Base-by-base conservation (phyloP, 2,888 invertebrate species). In the Rhorus exstirpatorius region DNA sequence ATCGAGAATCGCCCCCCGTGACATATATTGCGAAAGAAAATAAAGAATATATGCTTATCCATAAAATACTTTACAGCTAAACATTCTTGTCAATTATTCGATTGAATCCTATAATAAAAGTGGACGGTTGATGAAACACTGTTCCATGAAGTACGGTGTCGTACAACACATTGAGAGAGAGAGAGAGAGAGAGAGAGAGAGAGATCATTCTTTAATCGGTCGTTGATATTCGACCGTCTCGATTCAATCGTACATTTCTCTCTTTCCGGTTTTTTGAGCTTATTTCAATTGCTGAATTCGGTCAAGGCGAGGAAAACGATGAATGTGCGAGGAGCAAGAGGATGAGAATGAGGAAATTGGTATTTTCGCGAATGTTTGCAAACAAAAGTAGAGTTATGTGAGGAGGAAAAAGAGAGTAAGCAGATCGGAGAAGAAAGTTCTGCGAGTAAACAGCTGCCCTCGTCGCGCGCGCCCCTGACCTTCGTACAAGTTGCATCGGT, bases 401-500 rank as follows among this genome's bases (percentile, higher is more conserved):
- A 55, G 38, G 7, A 82, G 76, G 77, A 70, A 70, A 68, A 79
- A 84, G 51, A 63, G 51, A 68, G 26, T 46, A 63, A 65, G 49
- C 67, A 41, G 38, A 51, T 35, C 26, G 53, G 81, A 71, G 83
- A 84, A 83, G 88, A 90, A 89, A 90, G 88, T 90, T 90, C 90
- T 38, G 60, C 81, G 81, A 82, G 82, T 79, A 83, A 83, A 83
- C 82, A 83, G 82, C 82, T 83, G 82, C 76, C 82, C 76, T 74
- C 51, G 49, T 63, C 74, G 41, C 12, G 41, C 12, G 14, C 61
- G 82, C 60, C 82, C 82, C 65, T 83, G 82, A 83, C 82, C 82
- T 83, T 83, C 79, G 79, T 75, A 61, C 75, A 83, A 86, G 87
- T 87, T 85, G 86, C 84, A 90, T 89, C 90, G 90, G 90, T 90